Evolutionary conservation across 1,140 invertebrate genomes (phyloP), one percentile per base, ranked within the genome.

Genomic region (Tenebrio molitor): DNA sequence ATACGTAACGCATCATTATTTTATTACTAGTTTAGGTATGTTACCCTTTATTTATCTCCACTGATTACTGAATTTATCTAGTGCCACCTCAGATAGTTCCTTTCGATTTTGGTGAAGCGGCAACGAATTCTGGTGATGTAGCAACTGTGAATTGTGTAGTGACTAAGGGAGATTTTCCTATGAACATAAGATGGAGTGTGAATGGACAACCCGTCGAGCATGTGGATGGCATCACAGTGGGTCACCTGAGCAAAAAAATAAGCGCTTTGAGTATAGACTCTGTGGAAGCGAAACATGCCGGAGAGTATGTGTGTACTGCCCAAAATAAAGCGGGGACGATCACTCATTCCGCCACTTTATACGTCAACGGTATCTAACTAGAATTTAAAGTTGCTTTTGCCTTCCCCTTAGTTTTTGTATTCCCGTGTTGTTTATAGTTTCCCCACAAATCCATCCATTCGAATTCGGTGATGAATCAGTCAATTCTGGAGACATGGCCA

Each of bases 241-340:
- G 89, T 69, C 87, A 87, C 81, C 87, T 89, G 67, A 88, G 88
- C 74, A 87, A 87, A 74, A 87, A 88, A 72, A 89, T 87, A 15
- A 91, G 88, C 70, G 86, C 91, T 63, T 79, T 92, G 69, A 88
- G 85, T 44, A 91, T 93, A 76, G 89, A 90, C 23, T 87, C 85
- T 71, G 87, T 91, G 5, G 72, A 76, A 50, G 74, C 78, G 14
- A 67, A 74, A 41, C 89, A 91, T 78, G 87, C 85, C 68, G 90
- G 90, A 75, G 88, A 90, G 79, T 92, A 90, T 76, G 89, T 88
- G 17, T 92, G 89, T 78, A 86, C 88, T 53, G 91, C 90, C 33
- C 84, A 82, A 76, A 92, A 92, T 82, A 84, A 81, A 77, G 91
- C 91, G n/a, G 91, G 91, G 36, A 83, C 83, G 78, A 81, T 85